phyloP scores from a whole-genome alignment of 2,888 invertebrate genomes.

The Noctua janthina region DNA sequence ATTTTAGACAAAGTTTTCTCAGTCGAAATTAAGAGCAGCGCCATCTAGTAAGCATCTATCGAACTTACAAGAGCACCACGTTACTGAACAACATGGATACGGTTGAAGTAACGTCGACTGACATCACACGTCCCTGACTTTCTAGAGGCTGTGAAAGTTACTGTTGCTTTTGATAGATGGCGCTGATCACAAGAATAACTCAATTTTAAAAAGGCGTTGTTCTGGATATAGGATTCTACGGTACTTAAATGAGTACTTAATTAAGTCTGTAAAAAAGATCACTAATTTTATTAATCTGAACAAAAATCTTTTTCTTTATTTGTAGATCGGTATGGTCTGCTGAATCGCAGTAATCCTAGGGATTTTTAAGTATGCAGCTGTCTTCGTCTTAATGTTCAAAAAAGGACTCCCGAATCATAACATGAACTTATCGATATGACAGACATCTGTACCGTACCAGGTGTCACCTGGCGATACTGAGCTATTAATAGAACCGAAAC shows the following conservation, averaged over 20 bases:
- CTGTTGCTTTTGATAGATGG: constrained; percentile 35
- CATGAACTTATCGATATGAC: constrained; percentile 3
- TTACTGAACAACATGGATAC: background rate
- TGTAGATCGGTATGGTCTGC: background rate
- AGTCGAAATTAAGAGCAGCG: constrained; percentile 20
- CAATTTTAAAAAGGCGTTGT: background rate
- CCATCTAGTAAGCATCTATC: constrained; percentile 35
- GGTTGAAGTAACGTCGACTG: background rate
- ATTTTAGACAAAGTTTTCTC: background rate
- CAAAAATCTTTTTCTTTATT: background rate
- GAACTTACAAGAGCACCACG: constrained; percentile 29
- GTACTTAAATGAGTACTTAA: too few relatives aligned
- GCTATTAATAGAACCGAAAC: constrained; percentile 30
- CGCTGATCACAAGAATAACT: constrained; percentile 25
- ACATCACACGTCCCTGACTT: background rate
- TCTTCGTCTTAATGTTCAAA: background rate
- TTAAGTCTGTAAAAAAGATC: too few relatives aligned
- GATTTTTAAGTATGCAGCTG: background rate
- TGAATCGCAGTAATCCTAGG: background rate
- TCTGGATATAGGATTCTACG: too few relatives aligned
- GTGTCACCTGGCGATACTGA: constrained; percentile 42
- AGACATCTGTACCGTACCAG: constrained; percentile 31
- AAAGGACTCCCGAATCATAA: background rate
- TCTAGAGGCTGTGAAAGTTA: constrained; percentile 10
- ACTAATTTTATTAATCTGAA: too few relatives aligned